Conservation (phyloP, 2,888 invertebrate species). For the Lasioglossum zephyrum region DNA sequence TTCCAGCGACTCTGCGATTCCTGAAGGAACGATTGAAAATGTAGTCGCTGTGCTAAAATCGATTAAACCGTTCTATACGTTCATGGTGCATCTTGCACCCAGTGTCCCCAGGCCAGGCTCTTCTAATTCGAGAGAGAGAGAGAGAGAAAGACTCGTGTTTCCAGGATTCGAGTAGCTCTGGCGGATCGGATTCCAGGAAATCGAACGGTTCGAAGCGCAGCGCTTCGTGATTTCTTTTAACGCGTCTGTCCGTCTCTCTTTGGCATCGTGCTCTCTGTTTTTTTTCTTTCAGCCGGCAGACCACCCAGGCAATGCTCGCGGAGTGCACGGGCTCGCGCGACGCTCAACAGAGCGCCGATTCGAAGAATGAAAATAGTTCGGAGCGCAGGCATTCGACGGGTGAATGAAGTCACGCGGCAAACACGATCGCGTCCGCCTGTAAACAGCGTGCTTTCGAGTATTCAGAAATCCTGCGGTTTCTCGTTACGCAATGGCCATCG, state of each 20-base stretch:
- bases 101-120: background rate
- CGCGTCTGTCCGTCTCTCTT: background rate
- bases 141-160: background rate
- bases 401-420: slow-evolving; percentile 64
- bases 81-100: background rate
- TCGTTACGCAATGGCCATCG: slow-evolving; percentile 47
- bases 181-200: slow-evolving; percentile 12
- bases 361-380: slow-evolving; percentile 62
- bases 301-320: slow-evolving; percentile 49
- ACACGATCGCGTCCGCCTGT: slow-evolving; percentile 55
- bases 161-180: background rate
- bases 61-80: background rate
- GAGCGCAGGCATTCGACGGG: slow-evolving; percentile 32
- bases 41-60: background rate
- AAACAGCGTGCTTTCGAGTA: slow-evolving; percentile 58
- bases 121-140: background rate
- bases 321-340: slow-evolving; percentile 19
- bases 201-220: slow-evolving; percentile 31
- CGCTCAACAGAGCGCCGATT: slow-evolving; percentile 37
- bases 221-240: slow-evolving; percentile 41
- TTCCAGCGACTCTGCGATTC: background rate
- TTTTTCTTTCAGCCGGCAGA: slow-evolving; percentile 22
- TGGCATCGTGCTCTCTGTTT: background rate
- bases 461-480: slow-evolving; percentile 63
- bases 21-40: background rate